Evolutionary conservation across 1,140 invertebrate genomes (phyloP), one percentile per base, ranked within the genome.

Genomic region (Neodiprion lecontei): DNA sequence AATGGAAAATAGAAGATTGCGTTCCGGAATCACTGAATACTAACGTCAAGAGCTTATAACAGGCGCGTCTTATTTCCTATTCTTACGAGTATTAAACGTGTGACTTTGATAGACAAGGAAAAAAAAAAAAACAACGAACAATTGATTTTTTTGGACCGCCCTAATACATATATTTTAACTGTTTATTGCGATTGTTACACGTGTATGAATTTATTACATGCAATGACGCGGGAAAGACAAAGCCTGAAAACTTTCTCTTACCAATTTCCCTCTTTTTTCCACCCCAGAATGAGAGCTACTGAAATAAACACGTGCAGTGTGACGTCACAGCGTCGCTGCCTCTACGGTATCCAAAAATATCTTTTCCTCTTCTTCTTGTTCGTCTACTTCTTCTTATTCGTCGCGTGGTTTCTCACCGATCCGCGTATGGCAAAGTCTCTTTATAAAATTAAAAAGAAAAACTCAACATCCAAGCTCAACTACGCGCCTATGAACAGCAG

Each of bases 271-370:
- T 61, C 53, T 61, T 17, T 61, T 53, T 61, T 61, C n/a, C n/a
- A 40, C 28, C 53, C 53, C 11, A 61, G 50, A 66, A 47, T 23
- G 8, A 21, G 68, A 65, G 50, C 68, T 77, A 75, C 78, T 78
- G 77, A 81, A 82, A 82, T 84, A 83, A 84, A 83, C 83, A 83
- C 79, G 81, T 83, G 83, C 77, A 76, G 53, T 75, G 76, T 83
- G 83, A 83, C 83, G 82, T 82, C 80, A 82, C 69, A 28, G 49
- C 48, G 48, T 17, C 17, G 17, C 9, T 48, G 53, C 68, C 67
- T 61, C 71, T 74, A 69, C 70, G 67, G 50, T n/a, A 72, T 76
- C 78, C 83, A 79, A 75, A 83, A 84, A 84, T 84, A 84, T 78
- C 75, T 67, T 23, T 8, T 11, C 53, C 11, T 61, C 53, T 12